These are phyloP conservation scores for Synaphobranchus kaupii DNA, from an alignment of 2,797 vertebrate genomes.

Conservation along the genomic window DNA sequence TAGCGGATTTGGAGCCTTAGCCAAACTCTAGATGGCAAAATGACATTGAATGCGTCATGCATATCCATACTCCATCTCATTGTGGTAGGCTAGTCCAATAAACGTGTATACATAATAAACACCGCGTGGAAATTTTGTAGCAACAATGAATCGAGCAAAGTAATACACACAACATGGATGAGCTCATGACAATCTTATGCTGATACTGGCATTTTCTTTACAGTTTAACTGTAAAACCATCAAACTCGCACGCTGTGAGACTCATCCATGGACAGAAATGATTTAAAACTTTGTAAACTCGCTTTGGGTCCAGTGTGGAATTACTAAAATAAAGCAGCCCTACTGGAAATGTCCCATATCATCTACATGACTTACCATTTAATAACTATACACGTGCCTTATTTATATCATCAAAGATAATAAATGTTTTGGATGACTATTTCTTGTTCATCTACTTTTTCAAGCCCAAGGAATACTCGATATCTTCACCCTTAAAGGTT, in stretches of 20 bases:
- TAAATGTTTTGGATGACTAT: background rate
- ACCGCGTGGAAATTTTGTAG: background rate
- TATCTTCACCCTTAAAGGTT: background rate
- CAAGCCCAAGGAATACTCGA: background rate
- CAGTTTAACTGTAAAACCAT: background rate
- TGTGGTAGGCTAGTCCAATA: background rate
- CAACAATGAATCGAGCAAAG: background rate
- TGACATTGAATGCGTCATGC: slow-evolving; percentile 3
- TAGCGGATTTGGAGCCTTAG: background rate
- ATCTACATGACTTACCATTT: background rate
- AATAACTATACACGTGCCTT: background rate
- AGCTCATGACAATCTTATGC: background rate
- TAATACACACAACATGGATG: background rate
- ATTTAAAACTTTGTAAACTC: background rate
- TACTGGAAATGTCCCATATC: background rate
- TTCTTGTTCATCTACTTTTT: background rate
- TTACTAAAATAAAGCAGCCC: background rate
- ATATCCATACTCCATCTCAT: background rate
- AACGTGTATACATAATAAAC: background rate
- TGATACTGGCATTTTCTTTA: background rate
- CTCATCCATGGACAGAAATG: background rate
- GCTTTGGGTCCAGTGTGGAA: background rate
- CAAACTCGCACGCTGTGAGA: background rate
- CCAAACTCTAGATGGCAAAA: background rate
- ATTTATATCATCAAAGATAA: background rate